Evolutionary conservation across 2,797 vertebrate genomes (phyloP), one percentile per base, ranked within the genome.

Genomic region (Ceyx erithaca): DNA sequence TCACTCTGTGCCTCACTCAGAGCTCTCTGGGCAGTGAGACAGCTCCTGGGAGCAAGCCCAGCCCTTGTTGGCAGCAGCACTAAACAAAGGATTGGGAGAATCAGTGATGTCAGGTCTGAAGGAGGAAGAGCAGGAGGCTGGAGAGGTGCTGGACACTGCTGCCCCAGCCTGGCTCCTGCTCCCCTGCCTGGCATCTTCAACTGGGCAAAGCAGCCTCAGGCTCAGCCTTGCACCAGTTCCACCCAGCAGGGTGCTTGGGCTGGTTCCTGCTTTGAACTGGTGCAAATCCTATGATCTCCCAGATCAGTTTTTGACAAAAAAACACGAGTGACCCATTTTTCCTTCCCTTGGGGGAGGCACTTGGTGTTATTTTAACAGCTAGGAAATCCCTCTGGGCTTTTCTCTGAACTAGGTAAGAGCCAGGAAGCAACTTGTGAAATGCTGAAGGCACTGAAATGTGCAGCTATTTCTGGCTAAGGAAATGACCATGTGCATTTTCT

Each of bases 381-480:
- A 14, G 13, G 70, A 80, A 81, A 46, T 31, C 67, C 86, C 84
- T 72, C 30, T 2, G 88, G 48, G 92, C 13, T 87, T 82, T 87
- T 48, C 21, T 61, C 89, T 62, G 15, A 33, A 16, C 58, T 66
- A 68, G 67, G 40, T 55, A 70, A 67, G 58, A 5, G 49, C 48
- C 59, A 48, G 80, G 54, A 72, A 71, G 43, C 41, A 87, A 55
- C 49, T 66, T 49, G 45, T 85, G 85, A 66, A 22, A 49, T 16
- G 52, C 63, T 81, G 67, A 79, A 79, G 63, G 78, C 55, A 22
- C 48, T 79, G 71, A 49, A 67, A 90, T 87, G 43, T 52, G 45
- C 81, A 87, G 3, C 35, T 84, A 31, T 63, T 81, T 52, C 92
- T 88, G 88, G 84, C 80, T 16, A 20, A 90, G 31, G 30, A 69